Base-by-base conservation (phyloP, 2,113 vertebrate species). In the Triplophysa tibetana region DNA sequence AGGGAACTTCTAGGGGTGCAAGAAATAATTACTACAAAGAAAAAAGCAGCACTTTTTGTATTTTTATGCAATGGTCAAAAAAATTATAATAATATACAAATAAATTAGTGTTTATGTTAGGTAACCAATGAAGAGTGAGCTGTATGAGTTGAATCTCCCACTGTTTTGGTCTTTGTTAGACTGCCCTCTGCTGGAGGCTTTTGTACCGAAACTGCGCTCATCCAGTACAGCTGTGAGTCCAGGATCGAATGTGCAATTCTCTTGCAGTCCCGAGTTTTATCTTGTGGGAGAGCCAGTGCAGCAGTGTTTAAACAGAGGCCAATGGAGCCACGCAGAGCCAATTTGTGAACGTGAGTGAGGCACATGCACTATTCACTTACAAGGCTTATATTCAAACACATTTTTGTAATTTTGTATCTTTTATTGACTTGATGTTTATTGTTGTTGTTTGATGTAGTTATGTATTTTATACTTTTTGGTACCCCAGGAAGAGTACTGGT, bases 191-290 rank as follows among this genome's bases (percentile, higher is more conserved):
- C 91, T 99, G 86, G 95, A 96, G 85, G 93, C 90, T 69, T 87
- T 88, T 0, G 81, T 92, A 78, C 92, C 95, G 69, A 95, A 96
- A 84, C 89, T 98, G 77, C 92, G 91, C 8, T 88, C 90, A 43
- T 93, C 94, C 67, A 92, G 91, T 7, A 62, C 87, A 73, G 92
- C 94, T 75, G 79, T 94, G 81, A 97, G 91, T 70, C 95, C 98
- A 0, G 96, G 96, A 10, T 93, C 96, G 75, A 95, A 93, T 89
- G 91, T 97, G 79, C 95, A 90, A 83, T 93, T 98, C 75, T 96
- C 92, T 76, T 99, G 98, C 85, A 95, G 98, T 80, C 94, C 95
- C 0, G 95, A 97, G 70, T 98, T 95, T 91, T 96, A 98, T 90
- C 94, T 99, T 91, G 92, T 96, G 24, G 98, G 98, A 78, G 95